These are phyloP conservation scores for Gryllus longicercus DNA, from an alignment of 2,888 invertebrate genomes.

Conservation along the genomic window DNA sequence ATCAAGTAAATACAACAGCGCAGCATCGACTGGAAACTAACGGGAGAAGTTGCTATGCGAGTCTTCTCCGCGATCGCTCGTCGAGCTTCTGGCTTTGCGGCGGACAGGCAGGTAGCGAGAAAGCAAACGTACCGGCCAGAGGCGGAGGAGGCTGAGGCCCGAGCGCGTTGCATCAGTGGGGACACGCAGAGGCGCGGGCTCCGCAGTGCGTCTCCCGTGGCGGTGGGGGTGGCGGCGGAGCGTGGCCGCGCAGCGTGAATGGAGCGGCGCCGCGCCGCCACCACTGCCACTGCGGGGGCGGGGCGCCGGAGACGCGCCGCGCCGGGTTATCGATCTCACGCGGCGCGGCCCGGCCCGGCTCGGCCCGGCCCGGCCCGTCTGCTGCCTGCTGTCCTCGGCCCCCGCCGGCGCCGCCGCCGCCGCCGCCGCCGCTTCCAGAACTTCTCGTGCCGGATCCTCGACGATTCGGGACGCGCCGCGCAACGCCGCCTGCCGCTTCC, in stretches of 20 bases:
- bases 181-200: neutral
- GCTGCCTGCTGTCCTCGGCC: neutral
- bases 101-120: no score
- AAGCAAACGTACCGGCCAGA: no score
- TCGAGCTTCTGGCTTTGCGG: no score
- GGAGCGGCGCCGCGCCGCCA: neutral
- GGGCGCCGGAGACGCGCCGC: conserved; percentile 17
- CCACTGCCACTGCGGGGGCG: neutral
- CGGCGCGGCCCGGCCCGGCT: neutral
- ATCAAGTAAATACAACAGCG: no score
- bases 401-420: neutral
- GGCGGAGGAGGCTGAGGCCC: no score
- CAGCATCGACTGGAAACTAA: no score
- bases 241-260: neutral
- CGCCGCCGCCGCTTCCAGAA: neutral
- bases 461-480: neutral
- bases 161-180: no score
- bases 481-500: no score
- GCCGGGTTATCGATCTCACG: neutral
- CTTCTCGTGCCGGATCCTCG: neutral
- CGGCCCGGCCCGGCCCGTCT: neutral
- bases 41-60: no score
- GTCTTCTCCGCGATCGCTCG: no score
- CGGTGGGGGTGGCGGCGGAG: neutral
- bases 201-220: neutral